A percentile compares a stretch with the other conserved stretches of the same genome.
Conservation (phyloP, 2,797 vertebrate genomes). For the Aythya fuligula region DNA sequence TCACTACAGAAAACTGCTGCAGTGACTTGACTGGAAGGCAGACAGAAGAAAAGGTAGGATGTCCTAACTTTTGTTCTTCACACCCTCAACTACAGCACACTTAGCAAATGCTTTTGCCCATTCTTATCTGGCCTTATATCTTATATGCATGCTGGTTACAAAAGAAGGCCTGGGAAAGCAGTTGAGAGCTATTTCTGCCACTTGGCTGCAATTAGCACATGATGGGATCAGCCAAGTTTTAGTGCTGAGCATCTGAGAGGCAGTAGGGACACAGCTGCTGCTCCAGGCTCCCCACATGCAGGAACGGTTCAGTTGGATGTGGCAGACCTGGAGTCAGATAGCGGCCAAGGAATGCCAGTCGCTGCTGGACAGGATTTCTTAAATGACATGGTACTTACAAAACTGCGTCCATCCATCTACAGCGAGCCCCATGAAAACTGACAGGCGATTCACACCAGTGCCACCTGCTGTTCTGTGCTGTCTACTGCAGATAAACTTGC, state of each 20-base stretch:
- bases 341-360: background rate
- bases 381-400: background rate
- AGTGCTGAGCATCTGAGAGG: background rate
- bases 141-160: background rate
- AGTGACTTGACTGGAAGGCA: fast-evolving
- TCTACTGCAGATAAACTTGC: background rate
- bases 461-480: slow-evolving; percentile 15
- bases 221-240: background rate
- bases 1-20: background rate
- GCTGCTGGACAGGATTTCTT: background rate
- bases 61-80: background rate
- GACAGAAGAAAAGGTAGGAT: background rate
- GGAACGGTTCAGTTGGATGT: background rate
- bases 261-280: background rate
- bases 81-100: background rate
- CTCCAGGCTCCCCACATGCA: background rate
- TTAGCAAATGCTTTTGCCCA: background rate
- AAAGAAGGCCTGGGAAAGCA: background rate
- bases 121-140: background rate
- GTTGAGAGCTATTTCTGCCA: background rate
- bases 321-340: background rate
- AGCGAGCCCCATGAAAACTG: background rate
- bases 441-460: background rate
- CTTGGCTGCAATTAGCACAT: background rate
- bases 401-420: fast-evolving